A percentile compares a stretch with the other conserved stretches of the same genome.
These are phyloP conservation scores for Adelges cooleyi DNA, from an alignment of 1,140 invertebrate species.

Conservation along the genomic window DNA sequence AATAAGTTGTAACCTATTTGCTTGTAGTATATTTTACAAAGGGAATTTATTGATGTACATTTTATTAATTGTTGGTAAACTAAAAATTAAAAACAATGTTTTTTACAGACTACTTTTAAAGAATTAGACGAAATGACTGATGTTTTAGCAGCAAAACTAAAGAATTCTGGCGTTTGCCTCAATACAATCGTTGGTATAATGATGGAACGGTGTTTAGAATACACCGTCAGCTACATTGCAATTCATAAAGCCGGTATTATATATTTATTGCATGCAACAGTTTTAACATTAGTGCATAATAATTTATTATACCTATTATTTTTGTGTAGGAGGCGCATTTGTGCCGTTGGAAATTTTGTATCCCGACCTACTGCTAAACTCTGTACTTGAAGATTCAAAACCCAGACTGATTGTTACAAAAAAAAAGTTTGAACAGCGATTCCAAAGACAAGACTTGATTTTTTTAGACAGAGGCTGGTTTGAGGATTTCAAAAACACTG, in stretches of 20 bases:
- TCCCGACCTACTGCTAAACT: constrained; percentile 35
- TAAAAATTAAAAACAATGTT: too few species aligned
- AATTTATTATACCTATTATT: too few species aligned
- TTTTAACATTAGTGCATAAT: neutral
- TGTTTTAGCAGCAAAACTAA: constrained; percentile 30
- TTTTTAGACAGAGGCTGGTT: constrained; percentile 32
- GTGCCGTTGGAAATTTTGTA: constrained; percentile 43
- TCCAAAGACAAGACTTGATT: neutral
- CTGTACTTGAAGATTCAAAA: constrained; percentile 32
- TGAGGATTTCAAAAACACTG: neutral
- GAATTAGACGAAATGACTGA: constrained; percentile 33
- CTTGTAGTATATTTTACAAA: too few species aligned
- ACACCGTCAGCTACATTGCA: constrained; percentile 41
- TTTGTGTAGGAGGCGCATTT: constrained; percentile 31
- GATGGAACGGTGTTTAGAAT: constrained; percentile 40
- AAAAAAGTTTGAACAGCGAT: constrained; percentile 18
- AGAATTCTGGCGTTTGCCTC: constrained; percentile 26
- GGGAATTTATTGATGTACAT: too few species aligned
- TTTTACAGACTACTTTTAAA: constrained; percentile 31
- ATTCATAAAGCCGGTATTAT: constrained; percentile 42
- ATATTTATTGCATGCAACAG: neutral
- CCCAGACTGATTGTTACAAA: constrained; percentile 34
- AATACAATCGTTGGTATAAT: constrained; percentile 39
- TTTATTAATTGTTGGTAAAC: too few species aligned
- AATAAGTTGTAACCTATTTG: too few species aligned